Evolutionary conservation across 2,113 vertebrate genomes (phyloP).

Genomic region (Athene cunicularia): DNA sequence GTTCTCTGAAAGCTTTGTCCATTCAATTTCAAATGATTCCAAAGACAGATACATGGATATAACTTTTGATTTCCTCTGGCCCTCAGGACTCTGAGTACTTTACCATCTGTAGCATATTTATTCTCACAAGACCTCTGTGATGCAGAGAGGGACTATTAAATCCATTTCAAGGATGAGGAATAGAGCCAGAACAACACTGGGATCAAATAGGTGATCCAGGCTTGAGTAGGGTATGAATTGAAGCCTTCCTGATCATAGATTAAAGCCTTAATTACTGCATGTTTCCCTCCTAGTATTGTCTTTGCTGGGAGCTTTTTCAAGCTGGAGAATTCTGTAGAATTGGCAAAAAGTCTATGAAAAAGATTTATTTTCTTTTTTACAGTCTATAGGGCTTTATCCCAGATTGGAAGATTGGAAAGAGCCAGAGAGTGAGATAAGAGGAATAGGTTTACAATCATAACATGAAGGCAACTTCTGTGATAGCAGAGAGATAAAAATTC

Average conservation of each 20-base stretch:
- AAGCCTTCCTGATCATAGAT: background rate
- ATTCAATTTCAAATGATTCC: background rate
- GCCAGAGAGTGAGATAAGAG: background rate
- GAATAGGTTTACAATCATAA: background rate
- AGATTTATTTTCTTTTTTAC: background rate
- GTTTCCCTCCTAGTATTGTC: background rate
- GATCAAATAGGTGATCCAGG: background rate
- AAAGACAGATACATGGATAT: constrained; percentile 19
- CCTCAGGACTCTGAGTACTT: constrained; percentile 20
- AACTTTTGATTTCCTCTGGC: constrained; percentile 47
- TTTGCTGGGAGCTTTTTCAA: background rate
- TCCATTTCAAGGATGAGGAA: constrained; percentile 5
- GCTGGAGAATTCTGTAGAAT: background rate
- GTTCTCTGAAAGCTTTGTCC: constrained; percentile 5
- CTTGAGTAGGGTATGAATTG: background rate
- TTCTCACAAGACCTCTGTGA: constrained; percentile 8
- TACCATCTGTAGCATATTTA: constrained; percentile 46
- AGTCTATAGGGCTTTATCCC: background rate
- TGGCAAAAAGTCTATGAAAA: background rate
- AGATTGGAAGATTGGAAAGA: background rate
- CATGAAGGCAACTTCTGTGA: background rate
- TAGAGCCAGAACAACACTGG: background rate
- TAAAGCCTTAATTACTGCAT: background rate
- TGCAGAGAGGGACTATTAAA: constrained; percentile 22
- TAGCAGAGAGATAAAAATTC: background rate